Percentiles rank a stretch among this genome's conserved stretches.
Evolutionary conservation across 1,140 invertebrate genomes (phyloP).

Genomic region (Eriocheir sinensis): DNA sequence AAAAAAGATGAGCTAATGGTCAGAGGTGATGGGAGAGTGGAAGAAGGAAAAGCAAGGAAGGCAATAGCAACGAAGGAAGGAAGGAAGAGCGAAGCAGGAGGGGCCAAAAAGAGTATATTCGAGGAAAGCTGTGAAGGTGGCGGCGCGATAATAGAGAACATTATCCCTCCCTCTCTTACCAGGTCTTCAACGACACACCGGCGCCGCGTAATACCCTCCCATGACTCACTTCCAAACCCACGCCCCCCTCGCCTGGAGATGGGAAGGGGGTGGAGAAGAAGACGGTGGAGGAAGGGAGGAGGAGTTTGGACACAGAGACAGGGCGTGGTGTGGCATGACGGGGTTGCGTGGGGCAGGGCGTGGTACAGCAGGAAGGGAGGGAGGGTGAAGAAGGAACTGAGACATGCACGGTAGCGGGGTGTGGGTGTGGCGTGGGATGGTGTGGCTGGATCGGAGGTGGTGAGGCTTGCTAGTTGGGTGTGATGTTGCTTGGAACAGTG

Average conservation of each 20-base stretch:
- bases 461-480: no score
- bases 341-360: neutral
- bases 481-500: no score
- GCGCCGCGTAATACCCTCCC: neutral
- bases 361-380: neutral
- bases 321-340: neutral
- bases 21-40: neutral
- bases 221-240: neutral
- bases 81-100: no score
- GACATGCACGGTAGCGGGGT: no score
- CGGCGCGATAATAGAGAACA: neutral
- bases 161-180: constrained; percentile 2
- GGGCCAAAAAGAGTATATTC: no score
- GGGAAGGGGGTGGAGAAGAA: neutral
- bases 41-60: neutral
- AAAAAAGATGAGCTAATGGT: no score
- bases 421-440: no score
- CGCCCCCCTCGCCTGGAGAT: neutral
- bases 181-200: no score
- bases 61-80: neutral
- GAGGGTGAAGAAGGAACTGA: no score
- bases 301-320: neutral
- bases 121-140: neutral
- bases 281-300: neutral
- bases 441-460: neutral